These are phyloP conservation scores for Campylorhamphus procurvoides DNA, from an alignment of 2,113 vertebrate species.

Conservation along the genomic window DNA sequence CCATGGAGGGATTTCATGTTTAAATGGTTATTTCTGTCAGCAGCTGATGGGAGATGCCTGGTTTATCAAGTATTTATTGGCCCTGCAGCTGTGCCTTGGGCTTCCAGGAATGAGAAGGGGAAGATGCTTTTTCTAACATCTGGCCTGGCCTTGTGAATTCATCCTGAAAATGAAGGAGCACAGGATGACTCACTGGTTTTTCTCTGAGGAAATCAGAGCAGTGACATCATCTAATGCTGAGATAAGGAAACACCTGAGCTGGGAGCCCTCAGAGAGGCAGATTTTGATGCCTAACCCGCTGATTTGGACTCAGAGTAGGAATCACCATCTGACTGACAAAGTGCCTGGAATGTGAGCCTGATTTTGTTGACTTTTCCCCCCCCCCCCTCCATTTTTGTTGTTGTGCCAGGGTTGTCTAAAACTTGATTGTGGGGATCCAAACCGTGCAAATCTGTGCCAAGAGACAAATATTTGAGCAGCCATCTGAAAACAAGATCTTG, in stretches of 20 bases:
- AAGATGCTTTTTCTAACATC: not conserved
- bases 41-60: not conserved
- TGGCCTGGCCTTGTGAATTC: not conserved
- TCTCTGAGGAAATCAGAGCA: not conserved
- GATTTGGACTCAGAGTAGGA: not conserved
- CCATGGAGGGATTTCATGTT: not conserved
- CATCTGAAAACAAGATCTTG: not conserved
- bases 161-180: not conserved
- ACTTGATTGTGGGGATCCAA: not conserved
- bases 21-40: not conserved
- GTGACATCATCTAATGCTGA: not conserved
- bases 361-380: not conserved
- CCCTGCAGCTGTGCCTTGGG: not conserved
- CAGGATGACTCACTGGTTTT: not conserved
- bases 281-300: not conserved
- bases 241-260: not conserved
- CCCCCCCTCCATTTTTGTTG: too few species aligned
- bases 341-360: not conserved
- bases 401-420: not conserved
- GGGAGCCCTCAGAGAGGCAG: not conserved
- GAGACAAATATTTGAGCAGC: not conserved
- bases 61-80: not conserved
- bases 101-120: not conserved
- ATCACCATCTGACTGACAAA: not conserved
- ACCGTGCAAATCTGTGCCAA: not conserved